Conservation (phyloP, 2,797 vertebrate genomes). For the Poecilia gillii region DNA sequence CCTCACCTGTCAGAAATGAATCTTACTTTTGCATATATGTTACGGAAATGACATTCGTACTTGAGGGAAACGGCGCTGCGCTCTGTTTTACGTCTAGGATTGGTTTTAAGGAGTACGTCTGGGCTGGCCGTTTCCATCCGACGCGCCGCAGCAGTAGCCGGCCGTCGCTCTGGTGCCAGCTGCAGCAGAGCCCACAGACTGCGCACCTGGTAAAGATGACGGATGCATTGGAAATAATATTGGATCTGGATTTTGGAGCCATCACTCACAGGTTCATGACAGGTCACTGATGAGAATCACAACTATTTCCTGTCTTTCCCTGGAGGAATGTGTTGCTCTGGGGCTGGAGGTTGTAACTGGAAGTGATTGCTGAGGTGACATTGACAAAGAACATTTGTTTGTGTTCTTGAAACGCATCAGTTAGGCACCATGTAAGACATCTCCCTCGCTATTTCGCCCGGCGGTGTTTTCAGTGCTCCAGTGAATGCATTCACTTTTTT, state of each 20-base stretch:
- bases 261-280: constrained; percentile 69
- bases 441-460: constrained; percentile 35
- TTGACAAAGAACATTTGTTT: constrained; percentile 55
- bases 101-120: background rate
- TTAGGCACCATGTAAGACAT: constrained; percentile 26
- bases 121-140: constrained; percentile 31
- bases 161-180: constrained; percentile 45
- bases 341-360: background rate
- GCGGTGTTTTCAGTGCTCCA: constrained; percentile 51
- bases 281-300: constrained; percentile 76
- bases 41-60: background rate
- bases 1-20: background rate
- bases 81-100: constrained; percentile 11
- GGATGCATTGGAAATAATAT: constrained; percentile 70
- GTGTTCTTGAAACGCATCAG: constrained; percentile 43
- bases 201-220: constrained; percentile 66
- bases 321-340: constrained; percentile 49
- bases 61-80: background rate
- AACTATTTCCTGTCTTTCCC: constrained; percentile 61
- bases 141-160: constrained; percentile 23
- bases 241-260: constrained; percentile 52
- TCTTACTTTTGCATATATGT: background rate
- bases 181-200: constrained; percentile 43
- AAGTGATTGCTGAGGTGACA: constrained; percentile 48
- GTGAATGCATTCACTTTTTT: constrained; percentile 27